phyloP scores from a whole-genome alignment of 2,113 vertebrate species.

The Phalacrocorax carbo region DNA sequence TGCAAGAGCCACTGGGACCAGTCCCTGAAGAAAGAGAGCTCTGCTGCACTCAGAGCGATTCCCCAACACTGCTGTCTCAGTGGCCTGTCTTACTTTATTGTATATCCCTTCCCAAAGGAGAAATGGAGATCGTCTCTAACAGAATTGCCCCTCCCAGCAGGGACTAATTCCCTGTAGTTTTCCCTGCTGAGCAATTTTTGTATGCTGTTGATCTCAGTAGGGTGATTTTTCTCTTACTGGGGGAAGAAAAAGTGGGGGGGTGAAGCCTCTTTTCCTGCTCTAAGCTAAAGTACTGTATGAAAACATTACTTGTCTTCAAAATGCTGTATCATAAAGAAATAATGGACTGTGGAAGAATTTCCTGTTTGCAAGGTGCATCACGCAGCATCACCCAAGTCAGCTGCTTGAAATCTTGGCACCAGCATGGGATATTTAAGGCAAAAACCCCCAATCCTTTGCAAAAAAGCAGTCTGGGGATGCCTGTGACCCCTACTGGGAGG shows the following conservation, averaged over 20 bases:
- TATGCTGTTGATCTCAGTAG: background rate
- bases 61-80: background rate
- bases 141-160: background rate
- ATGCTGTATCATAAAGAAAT: background rate
- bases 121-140: background rate
- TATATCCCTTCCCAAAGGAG: background rate
- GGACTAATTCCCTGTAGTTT: background rate
- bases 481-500: background rate
- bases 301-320: background rate
- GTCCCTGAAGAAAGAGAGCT: background rate
- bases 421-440: background rate
- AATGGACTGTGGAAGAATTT: background rate
- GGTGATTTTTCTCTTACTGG: background rate
- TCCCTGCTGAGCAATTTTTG: background rate
- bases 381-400: background rate
- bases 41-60: background rate
- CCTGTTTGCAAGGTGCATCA: background rate
- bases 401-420: background rate
- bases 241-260: background rate
- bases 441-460: background rate
- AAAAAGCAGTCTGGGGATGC: background rate
- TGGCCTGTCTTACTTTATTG: background rate
- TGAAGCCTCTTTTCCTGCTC: background rate
- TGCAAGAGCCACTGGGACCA: rapidly evolving
- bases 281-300: background rate